Conservation (phyloP, 2,113 vertebrate genomes). For the Misgurnus mizolepis region DNA sequence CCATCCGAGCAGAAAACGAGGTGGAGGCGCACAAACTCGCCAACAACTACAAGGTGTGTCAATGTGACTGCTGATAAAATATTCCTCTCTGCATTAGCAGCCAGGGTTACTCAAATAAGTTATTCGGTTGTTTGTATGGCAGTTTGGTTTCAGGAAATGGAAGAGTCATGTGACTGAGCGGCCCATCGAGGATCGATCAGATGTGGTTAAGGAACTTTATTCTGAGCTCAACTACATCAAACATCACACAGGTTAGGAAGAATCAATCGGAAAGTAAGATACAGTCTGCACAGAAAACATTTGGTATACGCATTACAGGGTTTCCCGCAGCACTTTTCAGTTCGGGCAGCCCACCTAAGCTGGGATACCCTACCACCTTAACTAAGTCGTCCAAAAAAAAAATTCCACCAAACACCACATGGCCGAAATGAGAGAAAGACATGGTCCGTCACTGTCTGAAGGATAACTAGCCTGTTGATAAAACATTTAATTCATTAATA, state of each 20-base stretch:
- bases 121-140: not conserved
- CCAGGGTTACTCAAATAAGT: not conserved
- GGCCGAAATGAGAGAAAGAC: too few relatives aligned
- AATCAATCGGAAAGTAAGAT: not conserved
- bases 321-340: too few relatives aligned
- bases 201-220: conserved; percentile 82
- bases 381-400: too few relatives aligned
- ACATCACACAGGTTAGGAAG: conserved; percentile 66
- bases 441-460: too few relatives aligned
- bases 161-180: conserved; percentile 83
- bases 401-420: too few relatives aligned
- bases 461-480: too few relatives aligned
- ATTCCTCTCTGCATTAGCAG: not conserved
- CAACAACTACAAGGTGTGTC: conserved; percentile 82
- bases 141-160: conserved; percentile 95
- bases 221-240: conserved; percentile 78
- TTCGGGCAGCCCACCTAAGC: too few relatives aligned
- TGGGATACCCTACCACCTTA: too few relatives aligned
- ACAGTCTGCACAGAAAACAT: not conserved
- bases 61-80: not conserved
- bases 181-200: conserved; percentile 82
- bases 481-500: too few relatives aligned
- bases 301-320: not conserved
- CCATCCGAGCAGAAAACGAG: conserved; percentile 77
- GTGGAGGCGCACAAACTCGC: conserved; percentile 84